Percentiles rank a stretch among this genome's conserved stretches.
Conservation (phyloP, 2,113 vertebrate species). For the Pyrgilauda ruficollis region DNA sequence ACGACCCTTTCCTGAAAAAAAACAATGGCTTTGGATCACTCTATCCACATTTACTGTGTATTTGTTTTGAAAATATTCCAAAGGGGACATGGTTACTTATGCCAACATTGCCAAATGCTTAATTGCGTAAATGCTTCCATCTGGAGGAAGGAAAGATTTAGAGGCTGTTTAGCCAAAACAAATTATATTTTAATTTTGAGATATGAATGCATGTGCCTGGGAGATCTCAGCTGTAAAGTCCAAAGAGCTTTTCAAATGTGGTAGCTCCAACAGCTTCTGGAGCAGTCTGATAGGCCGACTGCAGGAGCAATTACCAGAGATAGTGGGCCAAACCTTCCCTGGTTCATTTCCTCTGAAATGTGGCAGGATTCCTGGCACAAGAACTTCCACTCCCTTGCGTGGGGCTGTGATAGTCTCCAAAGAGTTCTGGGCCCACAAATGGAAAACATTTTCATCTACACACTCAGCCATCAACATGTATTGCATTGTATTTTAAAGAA, state of each 20-base stretch:
- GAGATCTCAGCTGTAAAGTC: conserved; percentile 23
- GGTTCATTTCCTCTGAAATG: not conserved
- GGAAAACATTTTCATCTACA: not conserved
- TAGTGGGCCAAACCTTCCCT: not conserved
- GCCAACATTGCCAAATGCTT: conserved; percentile 30
- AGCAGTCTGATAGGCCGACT: not conserved
- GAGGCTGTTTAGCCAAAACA: conserved; percentile 27
- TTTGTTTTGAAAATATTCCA: conserved; percentile 53
- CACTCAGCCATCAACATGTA: not conserved
- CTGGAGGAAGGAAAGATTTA: conserved; percentile 47
- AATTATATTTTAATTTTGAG: conserved; percentile 19
- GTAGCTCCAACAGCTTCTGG: not conserved
- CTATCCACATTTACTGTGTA: not conserved
- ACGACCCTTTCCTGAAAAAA: not conserved
- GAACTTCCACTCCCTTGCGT: rapidly evolving
- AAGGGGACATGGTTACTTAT: conserved; percentile 15
- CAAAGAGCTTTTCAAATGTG: not conserved
- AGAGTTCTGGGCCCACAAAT: not conserved
- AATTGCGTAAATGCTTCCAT: conserved; percentile 50
- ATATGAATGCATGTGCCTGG: not conserved
- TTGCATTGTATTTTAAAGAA: not conserved
- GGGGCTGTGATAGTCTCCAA: not conserved
- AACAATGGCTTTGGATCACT: not conserved
- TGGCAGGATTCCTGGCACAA: not conserved
- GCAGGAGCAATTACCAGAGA: not conserved